Evolutionary conservation across 2,797 vertebrate genomes (phyloP).

Genomic region (Nannoperca obscura): DNA sequence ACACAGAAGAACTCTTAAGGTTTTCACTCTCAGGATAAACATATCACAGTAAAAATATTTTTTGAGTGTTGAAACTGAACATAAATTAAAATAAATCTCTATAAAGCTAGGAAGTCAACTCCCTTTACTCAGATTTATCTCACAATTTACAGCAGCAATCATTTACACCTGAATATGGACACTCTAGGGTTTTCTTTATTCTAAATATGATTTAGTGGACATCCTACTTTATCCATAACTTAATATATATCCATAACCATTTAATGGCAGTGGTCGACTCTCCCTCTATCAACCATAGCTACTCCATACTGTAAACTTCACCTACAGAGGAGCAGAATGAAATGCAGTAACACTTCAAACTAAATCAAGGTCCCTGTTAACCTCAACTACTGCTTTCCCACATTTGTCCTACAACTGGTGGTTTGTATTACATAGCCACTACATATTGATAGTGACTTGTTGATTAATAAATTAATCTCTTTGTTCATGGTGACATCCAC

Average conservation of each 20-base stretch:
- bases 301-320: slow-evolving; percentile 20
- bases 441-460: not conserved
- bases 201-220: slow-evolving; percentile 24
- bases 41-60: not conserved
- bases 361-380: slow-evolving; percentile 35
- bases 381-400: slow-evolving; percentile 18
- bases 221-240: not conserved
- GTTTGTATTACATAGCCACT: slow-evolving; percentile 11
- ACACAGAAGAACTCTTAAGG: slow-evolving; percentile 1
- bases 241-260: too few species aligned
- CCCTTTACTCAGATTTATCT: slow-evolving; percentile 31
- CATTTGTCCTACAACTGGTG: slow-evolving; percentile 20
- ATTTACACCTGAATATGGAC: slow-evolving; percentile 51
- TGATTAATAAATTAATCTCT: slow-evolving; percentile 43
- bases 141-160: slow-evolving; percentile 52
- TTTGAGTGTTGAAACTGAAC: slow-evolving; percentile 22
- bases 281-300: slow-evolving; percentile 19
- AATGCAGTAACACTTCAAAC: slow-evolving; percentile 6
- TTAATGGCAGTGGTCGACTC: slow-evolving; percentile 38
- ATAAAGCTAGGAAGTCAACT: slow-evolving; percentile 24
- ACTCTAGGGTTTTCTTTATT: slow-evolving; percentile 25
- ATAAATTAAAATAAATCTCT: slow-evolving; percentile 47
- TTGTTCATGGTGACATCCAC: slow-evolving; percentile 36
- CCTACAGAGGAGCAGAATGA: slow-evolving; percentile 21
- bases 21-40: slow-evolving; percentile 34